These are phyloP conservation scores for Cheumatopsyche charites DNA, from an alignment of 1,140 invertebrate species.

Conservation along the genomic window DNA sequence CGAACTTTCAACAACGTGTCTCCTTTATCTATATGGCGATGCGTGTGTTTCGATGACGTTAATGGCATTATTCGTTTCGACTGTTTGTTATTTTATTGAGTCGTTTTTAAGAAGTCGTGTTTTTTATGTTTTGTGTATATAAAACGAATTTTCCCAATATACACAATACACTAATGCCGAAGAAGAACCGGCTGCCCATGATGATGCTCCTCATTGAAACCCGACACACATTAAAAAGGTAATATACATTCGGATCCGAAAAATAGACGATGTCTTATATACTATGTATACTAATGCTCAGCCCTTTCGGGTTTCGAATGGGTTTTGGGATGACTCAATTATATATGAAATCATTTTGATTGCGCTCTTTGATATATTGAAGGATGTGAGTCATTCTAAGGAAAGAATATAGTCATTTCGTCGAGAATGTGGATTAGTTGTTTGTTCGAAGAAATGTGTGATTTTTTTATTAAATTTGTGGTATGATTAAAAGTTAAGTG, in stretches of 20 bases:
- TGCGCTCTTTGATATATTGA: conserved; percentile 3
- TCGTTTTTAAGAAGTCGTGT: conserved; percentile 22
- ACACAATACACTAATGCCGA: no score
- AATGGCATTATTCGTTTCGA: conserved; percentile 28
- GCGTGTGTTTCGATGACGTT: conserved; percentile 18
- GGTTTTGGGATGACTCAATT: conserved; percentile 15
- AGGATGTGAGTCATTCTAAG: conserved; percentile 11
- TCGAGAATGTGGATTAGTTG: no score
- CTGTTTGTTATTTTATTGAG: conserved; percentile 35
- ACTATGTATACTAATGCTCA: not conserved
- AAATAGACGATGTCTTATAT: not conserved
- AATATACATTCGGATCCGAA: no score
- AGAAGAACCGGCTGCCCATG: no score
- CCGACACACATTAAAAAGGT: not conserved
- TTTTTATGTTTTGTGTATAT: no score
- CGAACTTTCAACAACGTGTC: no score
- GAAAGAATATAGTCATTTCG: not conserved
- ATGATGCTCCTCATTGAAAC: conserved; percentile 10
- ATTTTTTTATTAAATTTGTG: no score
- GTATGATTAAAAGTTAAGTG: no score
- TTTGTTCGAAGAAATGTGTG: no score
- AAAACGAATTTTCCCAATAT: no score
- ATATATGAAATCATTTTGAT: conserved; percentile 22
- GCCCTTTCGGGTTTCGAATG: not conserved
- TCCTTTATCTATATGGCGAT: not conserved